Base-by-base conservation (phyloP, 2,113 vertebrate species). In the Entelurus aequoreus region DNA sequence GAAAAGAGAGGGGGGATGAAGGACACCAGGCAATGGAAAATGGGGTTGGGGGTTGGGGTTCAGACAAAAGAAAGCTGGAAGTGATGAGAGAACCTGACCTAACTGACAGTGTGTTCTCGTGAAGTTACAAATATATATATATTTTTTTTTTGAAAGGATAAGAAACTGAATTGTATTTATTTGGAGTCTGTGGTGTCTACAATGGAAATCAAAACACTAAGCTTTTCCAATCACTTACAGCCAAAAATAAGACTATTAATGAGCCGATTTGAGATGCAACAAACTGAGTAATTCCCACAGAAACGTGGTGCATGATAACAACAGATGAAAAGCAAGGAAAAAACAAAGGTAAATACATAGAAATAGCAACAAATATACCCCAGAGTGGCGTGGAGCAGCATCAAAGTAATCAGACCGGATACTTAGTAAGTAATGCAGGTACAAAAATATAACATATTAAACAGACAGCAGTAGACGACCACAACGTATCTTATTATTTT, bases 1-100 rank as follows among this genome's bases (percentile, higher is more conserved):
- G 63, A 50, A 53, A 54, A 48, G 71, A 79, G 7, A 63, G 62
- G 44, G 44, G 16, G 44, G 51, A 55, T 57, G 59, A 63, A 13
- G 19, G 64, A 69, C 53, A 47, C 54, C 12, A 19, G 35, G 13
- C 50, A 69, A 69, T 13, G 28, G 52, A 65, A 4, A 56, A 52
- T 28, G 60, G 16, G 48, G 60, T 52, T 58, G 63, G 54, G 53
- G 54, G 36, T 44, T 12, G 54, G 16, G 42, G 53, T 49, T 8
- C 36, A 54, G 36, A 48, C 37, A 11, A 54, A 46, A 37, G 44
- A 52, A 52, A 53, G 51, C 35, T 35, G 28, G 3, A 36, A 53
- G 51, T 35, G 11, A 36, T 35, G 28, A 35, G 51, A 53, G 5
- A 35, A 53, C 21, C 8, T 16, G 19, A 7, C 19, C 8, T 10